These are phyloP conservation scores for Epinephelus coioides DNA, from an alignment of 2,797 vertebrate genomes.

Conservation along the genomic window DNA sequence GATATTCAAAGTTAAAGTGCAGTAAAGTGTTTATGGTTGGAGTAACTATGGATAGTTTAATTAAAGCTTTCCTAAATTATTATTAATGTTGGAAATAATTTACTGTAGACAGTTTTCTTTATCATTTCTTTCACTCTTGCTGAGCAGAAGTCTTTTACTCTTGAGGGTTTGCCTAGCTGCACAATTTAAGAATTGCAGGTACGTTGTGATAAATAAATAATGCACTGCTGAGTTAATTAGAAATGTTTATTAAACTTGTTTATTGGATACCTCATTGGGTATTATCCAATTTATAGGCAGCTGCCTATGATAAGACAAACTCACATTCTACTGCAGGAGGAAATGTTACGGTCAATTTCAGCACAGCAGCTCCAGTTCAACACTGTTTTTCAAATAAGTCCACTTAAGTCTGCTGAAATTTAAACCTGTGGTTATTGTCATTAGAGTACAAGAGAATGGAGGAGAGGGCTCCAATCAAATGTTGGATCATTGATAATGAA, in stretches of 20 bases:
- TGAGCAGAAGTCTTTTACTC: slow-evolving; percentile 13
- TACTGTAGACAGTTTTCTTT: slow-evolving; percentile 16
- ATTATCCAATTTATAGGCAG: slow-evolving; percentile 27
- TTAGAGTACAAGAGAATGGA: not conserved
- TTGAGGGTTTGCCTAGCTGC: slow-evolving; percentile 4
- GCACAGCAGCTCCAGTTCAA: not conserved
- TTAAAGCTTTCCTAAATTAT: slow-evolving; percentile 22
- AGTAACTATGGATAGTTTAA: not conserved
- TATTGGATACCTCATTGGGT: slow-evolving; percentile 27
- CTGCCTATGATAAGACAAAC: slow-evolving; percentile 33
- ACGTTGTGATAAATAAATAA: slow-evolving; percentile 44
- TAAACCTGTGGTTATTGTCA: not conserved
- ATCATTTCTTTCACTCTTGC: slow-evolving; percentile 31
- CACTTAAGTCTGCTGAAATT: not conserved
- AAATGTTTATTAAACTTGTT: slow-evolving; percentile 48
- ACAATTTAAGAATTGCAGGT: slow-evolving; percentile 28
- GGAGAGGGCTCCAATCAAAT: not conserved
- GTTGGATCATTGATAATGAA: not conserved
- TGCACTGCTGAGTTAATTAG: slow-evolving; percentile 47
- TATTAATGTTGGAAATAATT: slow-evolving; percentile 24
- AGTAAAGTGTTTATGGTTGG: not conserved
- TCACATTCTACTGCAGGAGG: not conserved
- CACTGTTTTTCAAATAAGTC: not conserved
- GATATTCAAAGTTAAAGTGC: not conserved
- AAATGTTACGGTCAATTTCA: not conserved